Conservation (phyloP, 2,797 vertebrate species). For the Poecilia gillii region DNA sequence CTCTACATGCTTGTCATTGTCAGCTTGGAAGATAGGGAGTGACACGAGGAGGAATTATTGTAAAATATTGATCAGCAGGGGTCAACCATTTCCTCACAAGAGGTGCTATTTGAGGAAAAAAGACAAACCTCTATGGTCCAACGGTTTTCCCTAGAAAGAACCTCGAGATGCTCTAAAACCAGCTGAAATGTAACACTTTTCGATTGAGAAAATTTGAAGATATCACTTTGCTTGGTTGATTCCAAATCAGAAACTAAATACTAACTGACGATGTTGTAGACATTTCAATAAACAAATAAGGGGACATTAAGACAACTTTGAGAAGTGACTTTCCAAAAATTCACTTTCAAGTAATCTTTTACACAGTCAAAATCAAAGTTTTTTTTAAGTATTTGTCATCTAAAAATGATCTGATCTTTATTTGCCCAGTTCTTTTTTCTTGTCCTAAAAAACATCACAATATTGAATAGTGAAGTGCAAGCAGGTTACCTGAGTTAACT, state of each 20-base stretch:
- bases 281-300: neutral
- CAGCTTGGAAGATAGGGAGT: slow-evolving; percentile 67
- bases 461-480: neutral
- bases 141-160: slow-evolving; percentile 47
- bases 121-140: slow-evolving; percentile 41
- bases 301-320: neutral
- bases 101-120: slow-evolving; percentile 72
- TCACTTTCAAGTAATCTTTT: neutral
- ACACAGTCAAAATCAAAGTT: neutral
- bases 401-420: neutral
- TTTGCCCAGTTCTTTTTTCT: neutral
- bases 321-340: slow-evolving; percentile 1
- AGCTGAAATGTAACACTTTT: slow-evolving; percentile 39
- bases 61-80: slow-evolving; percentile 84
- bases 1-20: slow-evolving; percentile 47
- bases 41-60: slow-evolving; percentile 76
- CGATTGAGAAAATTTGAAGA: slow-evolving; percentile 22
- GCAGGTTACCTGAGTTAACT: neutral
- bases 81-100: slow-evolving; percentile 78
- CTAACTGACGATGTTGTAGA: neutral
- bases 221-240: slow-evolving; percentile 8
- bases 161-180: slow-evolving; percentile 28
- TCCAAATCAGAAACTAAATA: neutral
- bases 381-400: neutral
- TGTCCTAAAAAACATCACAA: neutral